Conservation (phyloP, 2,113 vertebrate species). For the Cinclus mexicanus region DNA sequence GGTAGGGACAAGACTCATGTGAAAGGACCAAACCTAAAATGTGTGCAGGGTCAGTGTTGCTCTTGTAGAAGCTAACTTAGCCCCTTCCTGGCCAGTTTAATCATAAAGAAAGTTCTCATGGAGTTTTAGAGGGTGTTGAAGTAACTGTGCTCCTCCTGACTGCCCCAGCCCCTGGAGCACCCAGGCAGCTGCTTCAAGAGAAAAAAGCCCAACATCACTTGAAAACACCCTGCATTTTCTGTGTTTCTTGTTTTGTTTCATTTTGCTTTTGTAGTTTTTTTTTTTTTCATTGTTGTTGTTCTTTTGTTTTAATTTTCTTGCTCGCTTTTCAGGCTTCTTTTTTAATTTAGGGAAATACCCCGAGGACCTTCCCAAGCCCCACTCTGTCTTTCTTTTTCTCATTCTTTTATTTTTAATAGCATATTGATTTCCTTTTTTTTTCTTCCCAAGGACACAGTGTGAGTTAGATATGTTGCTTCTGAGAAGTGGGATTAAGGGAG, state of each 20-base stretch:
- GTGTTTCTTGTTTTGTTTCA: background rate
- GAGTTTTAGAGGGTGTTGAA: background rate
- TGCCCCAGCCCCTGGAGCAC: background rate
- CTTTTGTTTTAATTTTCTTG: background rate
- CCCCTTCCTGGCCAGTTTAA: background rate
- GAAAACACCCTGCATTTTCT: background rate
- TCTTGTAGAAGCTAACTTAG: background rate
- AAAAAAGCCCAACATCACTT: background rate
- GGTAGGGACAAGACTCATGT: background rate
- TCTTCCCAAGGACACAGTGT: background rate
- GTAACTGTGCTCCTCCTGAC: background rate
- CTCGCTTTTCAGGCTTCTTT: constrained; percentile 44
- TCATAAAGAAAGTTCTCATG: background rate
- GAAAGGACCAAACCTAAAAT: background rate
- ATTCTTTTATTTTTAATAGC: constrained; percentile 19
- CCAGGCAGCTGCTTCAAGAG: background rate
- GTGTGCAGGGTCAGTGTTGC: background rate
- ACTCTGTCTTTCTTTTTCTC: background rate
- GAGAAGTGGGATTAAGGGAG: background rate
- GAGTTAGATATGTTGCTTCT: background rate
- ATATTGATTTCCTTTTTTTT: background rate
- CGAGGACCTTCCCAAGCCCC: constrained; percentile 14
- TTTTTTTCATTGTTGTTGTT: background rate
- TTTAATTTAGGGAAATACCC: constrained; percentile 16
- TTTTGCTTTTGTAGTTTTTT: background rate